Percentiles rank a stretch among this genome's conserved stretches.
Evolutionary conservation across 2,888 invertebrate genomes (phyloP).

Genomic region (Copidosoma aretas): DNA sequence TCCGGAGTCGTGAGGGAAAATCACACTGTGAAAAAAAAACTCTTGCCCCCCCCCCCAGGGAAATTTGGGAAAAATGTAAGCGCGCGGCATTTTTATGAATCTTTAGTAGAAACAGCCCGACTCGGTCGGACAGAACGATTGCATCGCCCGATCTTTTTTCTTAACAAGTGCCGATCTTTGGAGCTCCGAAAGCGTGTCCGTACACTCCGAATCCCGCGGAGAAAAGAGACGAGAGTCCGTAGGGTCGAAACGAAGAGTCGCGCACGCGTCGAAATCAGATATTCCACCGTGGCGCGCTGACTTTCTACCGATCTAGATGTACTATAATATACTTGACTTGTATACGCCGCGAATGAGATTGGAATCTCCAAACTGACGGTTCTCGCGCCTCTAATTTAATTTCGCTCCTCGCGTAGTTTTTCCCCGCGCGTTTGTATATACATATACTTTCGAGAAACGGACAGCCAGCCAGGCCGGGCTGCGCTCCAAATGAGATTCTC

Average conservation of each 20-base stretch:
- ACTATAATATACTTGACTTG: too few species aligned
- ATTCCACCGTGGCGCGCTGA: too few species aligned
- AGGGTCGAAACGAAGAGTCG: too few species aligned
- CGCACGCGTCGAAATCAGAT: too few species aligned
- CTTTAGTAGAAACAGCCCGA: background rate
- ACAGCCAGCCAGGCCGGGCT: too few species aligned
- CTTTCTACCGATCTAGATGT: background rate
- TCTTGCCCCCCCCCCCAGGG: background rate
- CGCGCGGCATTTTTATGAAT: background rate
- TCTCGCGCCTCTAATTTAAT: background rate
- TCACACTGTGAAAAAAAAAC: background rate
- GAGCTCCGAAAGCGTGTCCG: background rate
- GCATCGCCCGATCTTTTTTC: background rate
- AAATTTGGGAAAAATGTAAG: conserved; percentile 7
- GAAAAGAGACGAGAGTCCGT: too few species aligned
- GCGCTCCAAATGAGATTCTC: too few species aligned
- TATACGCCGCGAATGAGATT: too few species aligned
- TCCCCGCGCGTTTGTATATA: too few species aligned
- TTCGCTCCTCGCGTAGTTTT: background rate
- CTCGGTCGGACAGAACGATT: background rate
- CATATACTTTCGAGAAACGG: background rate
- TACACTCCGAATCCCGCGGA: background rate
- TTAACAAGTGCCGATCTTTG: background rate
- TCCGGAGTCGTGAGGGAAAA: background rate
- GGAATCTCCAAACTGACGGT: background rate